A percentile compares a stretch with the other conserved stretches of the same genome.
phyloP scores from a whole-genome alignment of 2,113 vertebrate genomes.

The Gasterosteus nipponicus region DNA sequence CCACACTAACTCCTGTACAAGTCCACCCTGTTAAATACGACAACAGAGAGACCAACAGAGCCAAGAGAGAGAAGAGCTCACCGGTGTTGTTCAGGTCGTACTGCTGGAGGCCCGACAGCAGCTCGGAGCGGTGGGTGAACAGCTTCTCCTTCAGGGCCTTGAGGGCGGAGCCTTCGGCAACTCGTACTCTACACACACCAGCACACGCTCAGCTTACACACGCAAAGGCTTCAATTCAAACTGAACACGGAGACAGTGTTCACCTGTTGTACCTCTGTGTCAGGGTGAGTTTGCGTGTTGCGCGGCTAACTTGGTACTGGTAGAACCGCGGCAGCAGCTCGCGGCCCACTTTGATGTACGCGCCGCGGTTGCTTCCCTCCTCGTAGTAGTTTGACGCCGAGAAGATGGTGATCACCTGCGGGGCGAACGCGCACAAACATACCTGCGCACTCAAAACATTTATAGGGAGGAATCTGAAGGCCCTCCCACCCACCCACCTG shows the following conservation, averaged over 20 bases:
- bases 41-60: no score
- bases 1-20: not conserved
- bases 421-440: not conserved
- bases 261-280: conserved; percentile 83
- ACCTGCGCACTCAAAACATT: not conserved
- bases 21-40: not conserved
- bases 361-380: conserved; percentile 95
- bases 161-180: conserved; percentile 89
- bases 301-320: conserved; percentile 90
- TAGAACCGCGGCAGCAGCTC: conserved; percentile 86
- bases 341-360: conserved; percentile 89
- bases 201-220: not conserved
- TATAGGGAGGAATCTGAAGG: not conserved
- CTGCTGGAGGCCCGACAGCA: conserved; percentile 84
- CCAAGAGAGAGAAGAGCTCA: conserved; percentile 52
- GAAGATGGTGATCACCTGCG: conserved; percentile 95
- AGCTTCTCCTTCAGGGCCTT: conserved; percentile 89
- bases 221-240: not conserved
- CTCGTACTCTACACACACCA: conserved; percentile 80
- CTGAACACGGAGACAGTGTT: not conserved
- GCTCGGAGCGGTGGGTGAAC: conserved; percentile 87
- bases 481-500: conserved; percentile 80
- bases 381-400: conserved; percentile 98
- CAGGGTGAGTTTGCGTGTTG: conserved; percentile 84
- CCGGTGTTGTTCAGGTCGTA: conserved; percentile 84